Percentiles rank a stretch among this genome's conserved stretches.
phyloP scores from a whole-genome alignment of 1,140 invertebrate genomes.

The Protaetia brevitarsis region DNA sequence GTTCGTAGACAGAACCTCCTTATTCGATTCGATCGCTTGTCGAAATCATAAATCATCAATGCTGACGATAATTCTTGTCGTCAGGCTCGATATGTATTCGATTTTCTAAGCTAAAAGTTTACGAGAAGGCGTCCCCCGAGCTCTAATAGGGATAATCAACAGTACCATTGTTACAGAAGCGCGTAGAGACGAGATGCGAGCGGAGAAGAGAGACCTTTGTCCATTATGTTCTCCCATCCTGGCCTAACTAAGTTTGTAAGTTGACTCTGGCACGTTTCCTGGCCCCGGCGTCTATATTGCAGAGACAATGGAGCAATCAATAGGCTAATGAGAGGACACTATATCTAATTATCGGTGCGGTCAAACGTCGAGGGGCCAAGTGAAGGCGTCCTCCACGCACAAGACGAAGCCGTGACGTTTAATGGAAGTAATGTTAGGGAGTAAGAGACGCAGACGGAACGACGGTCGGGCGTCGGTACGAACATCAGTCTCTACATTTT shows the following conservation, averaged over 20 bases:
- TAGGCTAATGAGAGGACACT: slow-evolving; percentile 51
- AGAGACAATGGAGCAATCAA: slow-evolving; percentile 50
- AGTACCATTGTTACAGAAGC: background rate
- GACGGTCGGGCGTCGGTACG: background rate
- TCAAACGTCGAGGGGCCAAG: slow-evolving; percentile 34
- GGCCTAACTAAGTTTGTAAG: slow-evolving; percentile 9
- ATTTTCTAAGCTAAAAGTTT: background rate
- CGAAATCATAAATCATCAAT: slow-evolving; percentile 1
- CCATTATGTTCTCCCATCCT: slow-evolving; percentile 3
- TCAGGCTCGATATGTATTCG: background rate
- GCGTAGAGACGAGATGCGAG: background rate
- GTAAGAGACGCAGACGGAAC: slow-evolving; percentile 5
- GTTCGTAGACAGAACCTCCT: background rate
- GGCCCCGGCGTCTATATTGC: background rate
- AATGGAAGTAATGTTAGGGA: slow-evolving; percentile 1
- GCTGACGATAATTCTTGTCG: background rate
- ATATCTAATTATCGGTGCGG: slow-evolving; percentile 51
- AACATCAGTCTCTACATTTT: background rate
- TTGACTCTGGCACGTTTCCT: slow-evolving; percentile 11
- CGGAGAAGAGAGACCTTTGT: slow-evolving; percentile 10
- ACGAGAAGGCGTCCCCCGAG: background rate
- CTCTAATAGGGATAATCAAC: background rate
- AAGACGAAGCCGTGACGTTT: background rate
- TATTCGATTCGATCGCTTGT: background rate
- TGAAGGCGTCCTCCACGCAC: slow-evolving; percentile 1